Percentiles rank a stretch among this genome's conserved stretches.
Evolutionary conservation across 2,797 vertebrate species (phyloP).

Genomic region (Triplophysa bombifrons): DNA sequence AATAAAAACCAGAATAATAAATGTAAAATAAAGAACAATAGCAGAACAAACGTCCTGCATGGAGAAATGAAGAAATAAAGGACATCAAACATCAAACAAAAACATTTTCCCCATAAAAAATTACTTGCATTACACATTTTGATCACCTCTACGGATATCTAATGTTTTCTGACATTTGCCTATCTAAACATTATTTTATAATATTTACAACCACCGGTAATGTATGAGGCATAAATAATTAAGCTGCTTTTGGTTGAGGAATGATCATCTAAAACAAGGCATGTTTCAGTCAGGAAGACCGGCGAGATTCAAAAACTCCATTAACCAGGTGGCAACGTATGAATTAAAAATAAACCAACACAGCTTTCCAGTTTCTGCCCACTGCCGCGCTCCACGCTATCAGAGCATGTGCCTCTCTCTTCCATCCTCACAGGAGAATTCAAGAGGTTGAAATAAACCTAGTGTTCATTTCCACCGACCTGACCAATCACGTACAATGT

Average conservation of each 20-base stretch:
- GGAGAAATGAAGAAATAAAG: neutral
- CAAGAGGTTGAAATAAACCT: slow-evolving; percentile 45
- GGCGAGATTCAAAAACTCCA: slow-evolving; percentile 90
- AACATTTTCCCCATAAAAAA: slow-evolving; percentile 6
- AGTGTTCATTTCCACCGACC: slow-evolving; percentile 45
- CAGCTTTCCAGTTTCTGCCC: slow-evolving; percentile 80
- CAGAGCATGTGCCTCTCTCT: slow-evolving; percentile 38
- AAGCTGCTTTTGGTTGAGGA: slow-evolving; percentile 67
- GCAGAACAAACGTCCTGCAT: neutral
- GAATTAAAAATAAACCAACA: slow-evolving; percentile 98
- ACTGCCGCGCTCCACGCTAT: slow-evolving; percentile 63
- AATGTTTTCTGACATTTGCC: slow-evolving; percentile 71
- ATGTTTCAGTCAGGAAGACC: slow-evolving; percentile 71
- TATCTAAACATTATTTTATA: slow-evolving; percentile 73
- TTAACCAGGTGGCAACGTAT: slow-evolving; percentile 92
- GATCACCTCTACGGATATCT: slow-evolving; percentile 58
- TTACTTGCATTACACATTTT: slow-evolving; percentile 56
- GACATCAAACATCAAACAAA: neutral
- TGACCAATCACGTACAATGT: slow-evolving; percentile 36
- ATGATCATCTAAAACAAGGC: slow-evolving; percentile 70
- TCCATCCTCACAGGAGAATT: slow-evolving; percentile 66
- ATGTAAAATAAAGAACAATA: neutral
- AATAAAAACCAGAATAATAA: neutral
- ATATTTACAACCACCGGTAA: slow-evolving; percentile 70
- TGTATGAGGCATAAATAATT: slow-evolving; percentile 76